Evolutionary conservation across 2,888 invertebrate species (phyloP).

Genomic region (Yponomeuta sedellus): DNA sequence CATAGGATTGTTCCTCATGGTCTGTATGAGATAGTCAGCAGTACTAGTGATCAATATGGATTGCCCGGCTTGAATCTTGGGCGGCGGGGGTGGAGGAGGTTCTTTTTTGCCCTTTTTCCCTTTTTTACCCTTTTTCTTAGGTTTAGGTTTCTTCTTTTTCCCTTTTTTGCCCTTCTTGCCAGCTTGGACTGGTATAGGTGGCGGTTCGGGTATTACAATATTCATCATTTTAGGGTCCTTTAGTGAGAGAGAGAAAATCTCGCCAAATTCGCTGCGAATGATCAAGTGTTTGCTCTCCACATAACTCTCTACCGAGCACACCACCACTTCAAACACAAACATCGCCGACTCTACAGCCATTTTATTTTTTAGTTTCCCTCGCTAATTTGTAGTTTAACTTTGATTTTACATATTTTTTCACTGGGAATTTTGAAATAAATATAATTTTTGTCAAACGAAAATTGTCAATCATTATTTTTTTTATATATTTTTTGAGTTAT

Average conservation of each 20-base stretch:
- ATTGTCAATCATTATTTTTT: constrained; percentile 3
- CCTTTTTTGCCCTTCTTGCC: constrained; percentile 49
- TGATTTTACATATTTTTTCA: background rate
- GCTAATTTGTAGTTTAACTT: background rate
- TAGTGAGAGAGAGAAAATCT: constrained; percentile 62
- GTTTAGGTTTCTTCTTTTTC: constrained; percentile 39
- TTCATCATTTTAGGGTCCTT: constrained; percentile 67
- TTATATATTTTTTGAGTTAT: background rate
- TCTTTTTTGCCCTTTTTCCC: constrained; percentile 43
- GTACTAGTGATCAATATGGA: constrained; percentile 61
- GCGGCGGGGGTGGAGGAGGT: constrained; percentile 49
- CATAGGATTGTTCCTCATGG: constrained; percentile 52
- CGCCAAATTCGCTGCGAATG: constrained; percentile 60
- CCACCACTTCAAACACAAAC: constrained; percentile 66
- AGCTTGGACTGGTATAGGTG: constrained; percentile 57
- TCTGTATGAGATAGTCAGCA: constrained; percentile 55
- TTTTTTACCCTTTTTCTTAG: constrained; percentile 42
- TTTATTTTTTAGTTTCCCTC: constrained; percentile 21
- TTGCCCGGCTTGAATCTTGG: constrained; percentile 61
- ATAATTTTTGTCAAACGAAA: background rate
- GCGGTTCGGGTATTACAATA: constrained; percentile 63
- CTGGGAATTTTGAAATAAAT: background rate
- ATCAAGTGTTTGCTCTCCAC: constrained; percentile 49
- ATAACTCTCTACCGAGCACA: constrained; percentile 51
- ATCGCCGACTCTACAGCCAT: constrained; percentile 61